Conservation (phyloP, 2,888 invertebrate genomes). For the Cephus sareptanus region DNA sequence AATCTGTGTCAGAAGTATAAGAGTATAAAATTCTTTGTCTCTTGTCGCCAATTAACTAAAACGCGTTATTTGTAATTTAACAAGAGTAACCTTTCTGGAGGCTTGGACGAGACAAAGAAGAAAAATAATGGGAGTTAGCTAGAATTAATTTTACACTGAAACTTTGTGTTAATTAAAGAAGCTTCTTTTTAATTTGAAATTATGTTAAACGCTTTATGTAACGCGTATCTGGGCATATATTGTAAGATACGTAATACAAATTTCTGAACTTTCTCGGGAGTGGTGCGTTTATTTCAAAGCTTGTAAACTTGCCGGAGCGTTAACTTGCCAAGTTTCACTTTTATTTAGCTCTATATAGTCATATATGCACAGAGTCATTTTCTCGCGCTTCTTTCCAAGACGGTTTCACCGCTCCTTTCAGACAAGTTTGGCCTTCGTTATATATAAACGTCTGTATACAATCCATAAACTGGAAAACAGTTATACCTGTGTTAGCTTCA, state of each 20-base stretch:
- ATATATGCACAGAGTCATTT: constrained; percentile 13
- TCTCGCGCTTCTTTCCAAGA: not conserved
- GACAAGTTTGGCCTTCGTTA: not conserved
- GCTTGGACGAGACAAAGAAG: no score
- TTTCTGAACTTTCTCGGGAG: not conserved
- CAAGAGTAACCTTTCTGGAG: no score
- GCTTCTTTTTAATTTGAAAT: not conserved
- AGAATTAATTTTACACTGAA: no score
- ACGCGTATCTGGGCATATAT: not conserved
- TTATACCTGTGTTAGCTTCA: not conserved
- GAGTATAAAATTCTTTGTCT: no score
- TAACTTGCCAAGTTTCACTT: constrained; percentile 37
- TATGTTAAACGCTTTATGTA: not conserved
- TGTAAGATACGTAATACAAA: not conserved
- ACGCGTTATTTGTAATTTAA: no score
- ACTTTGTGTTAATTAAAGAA: not conserved
- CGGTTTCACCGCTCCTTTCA: not conserved
- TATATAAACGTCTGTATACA: not conserved
- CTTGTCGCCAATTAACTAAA: no score
- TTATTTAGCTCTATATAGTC: constrained; percentile 16
- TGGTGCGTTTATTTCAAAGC: constrained; percentile 18
- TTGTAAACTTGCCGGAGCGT: constrained; percentile 26
- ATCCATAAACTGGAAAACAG: not conserved
- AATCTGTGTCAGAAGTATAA: no score
- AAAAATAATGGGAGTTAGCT: no score